Conservation (phyloP, 2,797 vertebrate species). For the Dendrocincla tyrannina region DNA sequence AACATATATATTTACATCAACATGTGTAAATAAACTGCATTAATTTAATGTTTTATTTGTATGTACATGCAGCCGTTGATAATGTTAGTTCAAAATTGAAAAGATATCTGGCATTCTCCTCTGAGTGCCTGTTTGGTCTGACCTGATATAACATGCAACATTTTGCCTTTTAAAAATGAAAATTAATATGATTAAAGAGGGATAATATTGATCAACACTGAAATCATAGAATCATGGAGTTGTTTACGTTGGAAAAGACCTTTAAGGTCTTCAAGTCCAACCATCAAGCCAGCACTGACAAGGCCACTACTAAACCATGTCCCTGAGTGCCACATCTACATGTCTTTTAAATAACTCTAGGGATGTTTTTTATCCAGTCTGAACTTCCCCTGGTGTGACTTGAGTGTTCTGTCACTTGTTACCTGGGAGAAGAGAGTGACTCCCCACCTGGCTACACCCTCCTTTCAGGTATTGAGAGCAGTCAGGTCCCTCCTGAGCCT, state of each 20-base stretch:
- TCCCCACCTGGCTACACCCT: neutral
- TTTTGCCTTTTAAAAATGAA: neutral
- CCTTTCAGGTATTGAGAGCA: rapidly evolving
- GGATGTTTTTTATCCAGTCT: neutral
- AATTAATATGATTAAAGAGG: neutral
- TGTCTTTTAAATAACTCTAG: rapidly evolving
- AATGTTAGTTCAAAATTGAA: neutral
- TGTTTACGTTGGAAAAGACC: neutral
- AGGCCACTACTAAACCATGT: neutral
- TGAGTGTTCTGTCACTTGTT: neutral
- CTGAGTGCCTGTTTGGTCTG: neutral
- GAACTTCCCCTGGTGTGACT: neutral
- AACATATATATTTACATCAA: neutral
- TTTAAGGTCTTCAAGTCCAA: neutral
- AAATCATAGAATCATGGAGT: neutral
- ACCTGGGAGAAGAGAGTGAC: rapidly evolving
- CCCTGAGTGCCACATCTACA: neutral
- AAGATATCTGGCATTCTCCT: neutral
- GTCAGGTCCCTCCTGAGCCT: no score
- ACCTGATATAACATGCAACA: neutral
- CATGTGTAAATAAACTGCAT: neutral
- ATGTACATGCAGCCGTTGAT: neutral
- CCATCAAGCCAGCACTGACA: neutral
- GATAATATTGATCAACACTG: neutral
- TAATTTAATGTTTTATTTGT: neutral